phyloP scores from a whole-genome alignment of 2,113 vertebrate species.

The Python bivittatus region DNA sequence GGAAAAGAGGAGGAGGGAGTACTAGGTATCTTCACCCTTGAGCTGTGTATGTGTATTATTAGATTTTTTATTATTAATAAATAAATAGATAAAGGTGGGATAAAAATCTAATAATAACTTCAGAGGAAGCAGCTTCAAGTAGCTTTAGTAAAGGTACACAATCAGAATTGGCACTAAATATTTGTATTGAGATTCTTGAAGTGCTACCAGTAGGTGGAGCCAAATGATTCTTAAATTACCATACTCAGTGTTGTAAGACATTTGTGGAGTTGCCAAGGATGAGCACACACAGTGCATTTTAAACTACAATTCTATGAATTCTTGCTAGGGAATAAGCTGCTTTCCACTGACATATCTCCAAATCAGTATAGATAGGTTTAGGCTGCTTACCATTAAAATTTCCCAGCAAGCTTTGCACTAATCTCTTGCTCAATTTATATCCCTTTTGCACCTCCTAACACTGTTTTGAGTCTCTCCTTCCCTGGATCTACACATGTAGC shows the following conservation, averaged over 20 bases:
- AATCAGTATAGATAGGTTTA: not conserved
- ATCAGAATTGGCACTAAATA: not conserved
- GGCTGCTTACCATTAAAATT: not conserved
- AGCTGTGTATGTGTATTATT: no score
- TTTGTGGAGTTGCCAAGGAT: not conserved
- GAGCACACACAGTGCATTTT: not conserved
- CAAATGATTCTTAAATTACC: not conserved
- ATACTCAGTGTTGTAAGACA: not conserved
- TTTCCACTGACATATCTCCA: not conserved
- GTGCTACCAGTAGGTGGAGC: constrained; percentile 4
- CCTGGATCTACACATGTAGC: not conserved
- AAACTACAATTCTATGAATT: not conserved
- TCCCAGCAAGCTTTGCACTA: not conserved
- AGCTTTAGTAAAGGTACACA: not conserved
- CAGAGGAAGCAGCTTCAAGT: not conserved
- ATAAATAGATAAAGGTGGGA: not conserved
- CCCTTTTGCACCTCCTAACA: not conserved
- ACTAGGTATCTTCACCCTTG: not conserved
- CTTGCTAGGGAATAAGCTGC: not conserved
- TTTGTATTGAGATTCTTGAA: not conserved
- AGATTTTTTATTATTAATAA: no score
- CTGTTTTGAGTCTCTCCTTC: not conserved
- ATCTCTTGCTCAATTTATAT: not conserved
- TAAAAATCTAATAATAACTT: not conserved
- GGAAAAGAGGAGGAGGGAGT: not conserved